These are phyloP conservation scores for Phrynocephalus forsythii DNA, from an alignment of 2,797 vertebrate species.

Conservation along the genomic window DNA sequence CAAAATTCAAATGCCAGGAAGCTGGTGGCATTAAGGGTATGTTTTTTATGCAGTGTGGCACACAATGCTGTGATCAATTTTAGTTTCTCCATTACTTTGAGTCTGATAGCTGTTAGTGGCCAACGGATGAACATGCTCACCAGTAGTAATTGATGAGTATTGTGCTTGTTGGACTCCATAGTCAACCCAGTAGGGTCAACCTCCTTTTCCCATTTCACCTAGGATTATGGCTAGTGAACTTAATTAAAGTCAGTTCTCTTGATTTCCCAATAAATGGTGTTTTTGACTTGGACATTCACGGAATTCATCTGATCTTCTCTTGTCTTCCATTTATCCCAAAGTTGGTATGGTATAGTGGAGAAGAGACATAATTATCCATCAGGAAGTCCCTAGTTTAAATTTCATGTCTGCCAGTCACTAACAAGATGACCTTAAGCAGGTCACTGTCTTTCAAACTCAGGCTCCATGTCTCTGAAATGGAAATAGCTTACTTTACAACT, in stretches of 20 bases:
- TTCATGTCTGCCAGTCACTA: background rate
- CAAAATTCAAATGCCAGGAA: background rate
- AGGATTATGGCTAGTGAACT: background rate
- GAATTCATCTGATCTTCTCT: background rate
- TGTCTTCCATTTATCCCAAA: background rate
- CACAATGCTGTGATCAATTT: background rate
- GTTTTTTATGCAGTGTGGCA: background rate
- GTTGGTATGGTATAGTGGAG: too few relatives aligned
- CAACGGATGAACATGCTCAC: background rate
- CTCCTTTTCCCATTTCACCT: too few relatives aligned
- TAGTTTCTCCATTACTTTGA: background rate
- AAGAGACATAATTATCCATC: background rate
- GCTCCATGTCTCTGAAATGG: too few relatives aligned
- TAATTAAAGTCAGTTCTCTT: background rate
- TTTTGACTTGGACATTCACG: background rate
- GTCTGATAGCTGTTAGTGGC: background rate
- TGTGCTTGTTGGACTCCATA: too few relatives aligned
- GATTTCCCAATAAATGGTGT: background rate
- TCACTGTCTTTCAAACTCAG: background rate
- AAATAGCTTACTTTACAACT: too few relatives aligned
- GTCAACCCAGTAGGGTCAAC: too few relatives aligned
- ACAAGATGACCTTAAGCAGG: background rate
- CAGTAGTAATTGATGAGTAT: too few relatives aligned
- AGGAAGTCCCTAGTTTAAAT: background rate
- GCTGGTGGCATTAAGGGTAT: too few relatives aligned